Evolutionary conservation across 2,888 invertebrate species (phyloP), one percentile per base, ranked within the genome.

Genomic region (Empis stercorea): DNA sequence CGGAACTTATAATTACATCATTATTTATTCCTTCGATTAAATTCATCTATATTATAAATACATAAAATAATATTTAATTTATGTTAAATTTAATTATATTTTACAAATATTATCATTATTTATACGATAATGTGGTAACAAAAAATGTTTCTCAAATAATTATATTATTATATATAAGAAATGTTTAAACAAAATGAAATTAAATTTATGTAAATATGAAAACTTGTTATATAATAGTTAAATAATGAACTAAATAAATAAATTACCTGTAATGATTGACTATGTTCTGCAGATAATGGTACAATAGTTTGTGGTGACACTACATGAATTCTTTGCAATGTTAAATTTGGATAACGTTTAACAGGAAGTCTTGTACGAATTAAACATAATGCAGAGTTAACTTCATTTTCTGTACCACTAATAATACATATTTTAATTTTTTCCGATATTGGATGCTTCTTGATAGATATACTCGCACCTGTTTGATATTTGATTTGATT

Each of bases 21-120:
- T 93, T 91, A 65, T 88, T 87, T 46, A 95, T 86, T 43, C 87
- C 88, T 68, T 91, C 91, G 59, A 95, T 83, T 54, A 97, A 74
- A 67, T 83, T 82, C 60, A 95, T 75, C 81, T 89, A 71, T 44
- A 66, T 20, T 20, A 20, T 20, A 20, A 20, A 20, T n/a, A n/a
- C n/a, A n/a, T n/a, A n/a, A n/a, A n/a, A n/a, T n/a, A n/a, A n/a
- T n/a, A n/a, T n/a, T n/a, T n/a, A n/a, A n/a, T n/a, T n/a, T n/a
- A n/a, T n/a, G n/a, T n/a, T n/a, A n/a, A n/a, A n/a, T n/a, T n/a
- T n/a, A n/a, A n/a, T n/a, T n/a, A n/a, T n/a, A n/a, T n/a, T n/a
- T n/a, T n/a, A n/a, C n/a, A n/a, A n/a, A n/a, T n/a, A n/a, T n/a
- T n/a, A n/a, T n/a, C n/a, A n/a, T n/a, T n/a, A n/a, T n/a, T n/a